A percentile compares a stretch with the other conserved stretches of the same genome.
These are phyloP conservation scores for Thalassarche chlororhynchos DNA, from an alignment of 2,113 vertebrate species.

Conservation along the genomic window DNA sequence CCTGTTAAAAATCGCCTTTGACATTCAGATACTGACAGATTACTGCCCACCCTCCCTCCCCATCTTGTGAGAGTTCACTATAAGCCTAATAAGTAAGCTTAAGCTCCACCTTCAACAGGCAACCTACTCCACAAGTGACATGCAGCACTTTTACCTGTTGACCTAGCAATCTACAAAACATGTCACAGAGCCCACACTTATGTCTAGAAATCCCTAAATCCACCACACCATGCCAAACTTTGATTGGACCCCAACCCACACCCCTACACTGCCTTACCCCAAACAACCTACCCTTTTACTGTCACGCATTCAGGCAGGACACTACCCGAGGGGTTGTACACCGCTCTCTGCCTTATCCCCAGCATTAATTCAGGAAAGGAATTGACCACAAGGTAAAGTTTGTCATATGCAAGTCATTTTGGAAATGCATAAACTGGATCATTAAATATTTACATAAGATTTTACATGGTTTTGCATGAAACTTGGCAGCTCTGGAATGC, in stretches of 20 bases:
- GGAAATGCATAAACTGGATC: neutral
- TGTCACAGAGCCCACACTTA: neutral
- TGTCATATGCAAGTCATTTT: neutral
- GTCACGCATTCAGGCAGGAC: neutral
- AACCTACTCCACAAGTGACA: neutral
- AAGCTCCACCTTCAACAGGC: neutral
- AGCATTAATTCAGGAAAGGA: neutral
- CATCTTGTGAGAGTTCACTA: neutral
- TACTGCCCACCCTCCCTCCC: neutral
- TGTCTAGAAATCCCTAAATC: neutral
- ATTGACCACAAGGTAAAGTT: neutral
- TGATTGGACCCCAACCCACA: neutral
- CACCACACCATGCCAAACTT: neutral
- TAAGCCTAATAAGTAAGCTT: neutral
- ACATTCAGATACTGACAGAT: neutral
- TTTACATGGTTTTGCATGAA: neutral
- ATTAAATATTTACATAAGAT: slow-evolving; percentile 46
- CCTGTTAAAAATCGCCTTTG: neutral
- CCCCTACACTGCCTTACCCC: neutral
- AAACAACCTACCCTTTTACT: neutral
- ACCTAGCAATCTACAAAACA: neutral
- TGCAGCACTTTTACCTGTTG: neutral
- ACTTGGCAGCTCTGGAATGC: neutral
- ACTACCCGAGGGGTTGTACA: neutral
- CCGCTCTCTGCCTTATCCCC: neutral